Evolutionary conservation across 2,113 vertebrate genomes (phyloP).

Genomic region (Solea senegalensis): DNA sequence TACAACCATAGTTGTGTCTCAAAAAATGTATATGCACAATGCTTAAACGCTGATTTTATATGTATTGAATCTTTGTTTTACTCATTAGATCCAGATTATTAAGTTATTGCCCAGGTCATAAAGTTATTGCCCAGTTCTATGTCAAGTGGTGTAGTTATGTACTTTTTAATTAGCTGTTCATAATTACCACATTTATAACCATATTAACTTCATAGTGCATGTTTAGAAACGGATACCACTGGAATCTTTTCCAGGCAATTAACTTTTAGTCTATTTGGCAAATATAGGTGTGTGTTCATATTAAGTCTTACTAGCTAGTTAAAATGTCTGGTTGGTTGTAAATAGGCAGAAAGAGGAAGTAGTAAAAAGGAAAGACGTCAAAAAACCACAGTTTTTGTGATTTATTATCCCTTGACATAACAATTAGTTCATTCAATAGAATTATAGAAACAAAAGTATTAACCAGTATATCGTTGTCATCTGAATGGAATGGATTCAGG

Average conservation of each 20-base stretch:
- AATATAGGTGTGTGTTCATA: background rate
- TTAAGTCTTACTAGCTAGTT: conserved; percentile 8
- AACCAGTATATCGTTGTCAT: too few species aligned
- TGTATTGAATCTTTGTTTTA: too few species aligned
- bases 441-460: too few species aligned
- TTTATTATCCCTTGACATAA: background rate
- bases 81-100: too few species aligned
- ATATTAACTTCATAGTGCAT: background rate
- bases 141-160: background rate
- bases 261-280: conserved; percentile 47
- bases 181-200: conserved; percentile 34
- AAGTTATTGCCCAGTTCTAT: too few species aligned
- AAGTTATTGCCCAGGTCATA: too few species aligned
- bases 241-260: conserved; percentile 36
- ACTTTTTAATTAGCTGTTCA: conserved; percentile 27
- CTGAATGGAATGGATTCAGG: too few species aligned
- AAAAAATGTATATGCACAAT: too few species aligned
- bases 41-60: too few species aligned
- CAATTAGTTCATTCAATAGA: background rate
- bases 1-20: too few species aligned
- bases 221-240: conserved; percentile 19
- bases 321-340: conserved; percentile 29
- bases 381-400: conserved; percentile 18
- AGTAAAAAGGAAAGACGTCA: conserved; percentile 13
- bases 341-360: conserved; percentile 39